These are phyloP conservation scores for Mesaphorura yosii DNA, from an alignment of 1,140 invertebrate genomes.

Conservation along the genomic window DNA sequence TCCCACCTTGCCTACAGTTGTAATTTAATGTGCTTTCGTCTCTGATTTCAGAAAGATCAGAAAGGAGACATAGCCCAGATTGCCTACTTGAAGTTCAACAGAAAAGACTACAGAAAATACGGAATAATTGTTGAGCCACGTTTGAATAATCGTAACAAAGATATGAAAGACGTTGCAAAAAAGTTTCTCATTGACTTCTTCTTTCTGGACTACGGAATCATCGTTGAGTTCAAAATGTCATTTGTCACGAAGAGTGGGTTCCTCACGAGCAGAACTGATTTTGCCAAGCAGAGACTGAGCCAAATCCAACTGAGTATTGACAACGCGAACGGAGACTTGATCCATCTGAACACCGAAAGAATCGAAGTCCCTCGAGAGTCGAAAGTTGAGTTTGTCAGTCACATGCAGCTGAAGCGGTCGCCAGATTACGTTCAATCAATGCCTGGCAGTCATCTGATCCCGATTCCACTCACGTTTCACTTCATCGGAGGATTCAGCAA, in stretches of 20 bases:
- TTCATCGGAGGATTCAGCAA: constrained; percentile 16
- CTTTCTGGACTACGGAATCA: constrained; percentile 7
- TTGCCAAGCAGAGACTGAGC: background rate
- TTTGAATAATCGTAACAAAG: background rate
- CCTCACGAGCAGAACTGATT: background rate
- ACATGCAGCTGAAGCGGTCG: constrained; percentile 3
- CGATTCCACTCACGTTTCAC: constrained; percentile 13
- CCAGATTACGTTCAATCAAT: too few species aligned
- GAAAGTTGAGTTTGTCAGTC: constrained; percentile 4
- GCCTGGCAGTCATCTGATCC: constrained; percentile 10
- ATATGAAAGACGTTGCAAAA: background rate
- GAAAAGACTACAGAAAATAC: too few species aligned
- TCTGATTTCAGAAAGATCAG: too few species aligned
- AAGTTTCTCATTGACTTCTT: background rate
- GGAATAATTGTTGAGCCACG: constrained; percentile 10
- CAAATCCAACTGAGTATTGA: constrained; percentile 18
- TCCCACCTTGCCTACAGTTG: too few species aligned
- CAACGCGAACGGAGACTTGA: constrained; percentile 18
- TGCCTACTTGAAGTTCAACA: too few species aligned
- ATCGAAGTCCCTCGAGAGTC: background rate
- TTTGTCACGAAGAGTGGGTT: constrained; percentile 4
- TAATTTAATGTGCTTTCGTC: too few species aligned
- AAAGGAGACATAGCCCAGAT: too few species aligned
- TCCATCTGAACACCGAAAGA: constrained; percentile 16
- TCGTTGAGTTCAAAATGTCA: background rate